A percentile compares a stretch with the other conserved stretches of the same genome.
phyloP scores from a whole-genome alignment of 2,113 vertebrate species.

The Hippocampus zosterae region DNA sequence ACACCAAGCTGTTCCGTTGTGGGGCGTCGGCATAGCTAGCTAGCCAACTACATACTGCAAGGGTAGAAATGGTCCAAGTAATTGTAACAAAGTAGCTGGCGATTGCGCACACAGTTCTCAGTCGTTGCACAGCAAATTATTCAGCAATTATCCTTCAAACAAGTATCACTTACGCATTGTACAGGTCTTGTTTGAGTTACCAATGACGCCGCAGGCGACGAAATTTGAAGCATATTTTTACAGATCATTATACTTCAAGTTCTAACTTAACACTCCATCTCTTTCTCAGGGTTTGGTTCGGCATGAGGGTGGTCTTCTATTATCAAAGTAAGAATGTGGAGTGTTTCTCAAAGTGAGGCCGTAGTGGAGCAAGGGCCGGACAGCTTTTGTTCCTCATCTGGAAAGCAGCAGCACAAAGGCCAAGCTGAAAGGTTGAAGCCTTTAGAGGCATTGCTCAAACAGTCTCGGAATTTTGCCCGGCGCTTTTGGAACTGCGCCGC shows the following conservation, averaged over 20 bases:
- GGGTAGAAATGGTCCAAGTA: no score
- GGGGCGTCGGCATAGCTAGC: no score
- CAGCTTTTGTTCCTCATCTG: conserved; percentile 28
- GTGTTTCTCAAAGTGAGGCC: conserved; percentile 16
- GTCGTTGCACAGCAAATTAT: no score
- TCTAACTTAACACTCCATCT: conserved; percentile 17
- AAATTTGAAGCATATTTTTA: conserved; percentile 2
- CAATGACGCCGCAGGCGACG: not conserved
- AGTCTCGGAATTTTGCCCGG: not conserved
- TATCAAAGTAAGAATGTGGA: conserved; percentile 36
- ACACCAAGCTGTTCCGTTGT: no score
- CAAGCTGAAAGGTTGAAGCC: conserved; percentile 48
- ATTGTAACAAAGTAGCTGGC: no score
- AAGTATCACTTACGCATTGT: not conserved
- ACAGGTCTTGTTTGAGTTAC: not conserved
- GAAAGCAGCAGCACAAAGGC: conserved; percentile 42
- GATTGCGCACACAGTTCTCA: no score
- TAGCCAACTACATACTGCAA: no score
- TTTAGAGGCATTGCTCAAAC: conserved; percentile 28
- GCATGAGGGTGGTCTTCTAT: conserved; percentile 25
- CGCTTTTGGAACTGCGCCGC: no score
- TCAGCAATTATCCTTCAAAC: not conserved
- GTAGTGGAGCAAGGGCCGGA: conserved; percentile 10
- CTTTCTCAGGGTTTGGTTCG: conserved; percentile 29
- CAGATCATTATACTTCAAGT: not conserved